Evolutionary conservation across 2,888 invertebrate genomes (phyloP), one percentile per base, ranked within the genome.

Genomic region (Pristionchus arcanus): DNA sequence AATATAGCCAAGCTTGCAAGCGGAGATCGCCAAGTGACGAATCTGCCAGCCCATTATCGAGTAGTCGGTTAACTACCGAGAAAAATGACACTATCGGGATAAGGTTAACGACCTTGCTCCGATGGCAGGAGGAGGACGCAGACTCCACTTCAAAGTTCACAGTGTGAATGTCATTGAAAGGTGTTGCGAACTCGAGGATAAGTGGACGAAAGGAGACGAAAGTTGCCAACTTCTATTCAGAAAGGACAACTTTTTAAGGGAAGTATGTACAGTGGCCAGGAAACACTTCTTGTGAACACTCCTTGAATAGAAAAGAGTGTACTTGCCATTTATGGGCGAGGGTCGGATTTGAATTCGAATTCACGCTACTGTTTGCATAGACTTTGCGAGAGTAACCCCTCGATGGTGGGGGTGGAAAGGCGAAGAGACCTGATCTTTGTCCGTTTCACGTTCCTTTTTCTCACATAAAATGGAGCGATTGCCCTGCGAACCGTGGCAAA

Each of bases 171-270:
- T 74, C 71, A 74, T 74, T 74, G 71, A 74, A 74, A 74, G 31
- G 28, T 34, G 71, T 77, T 42, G 77, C 49, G 77, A 77, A 77
- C 77, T 37, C 42, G 42, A 42, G 77, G 77, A 77, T 77, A 77
- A 77, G 77, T 77, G 42, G 77, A 77, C 42, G 31, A 31, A 34
- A 15, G 28, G 31, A 16, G 71, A 34, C 28, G 71, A 71, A 71
- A 19, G 71, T 71, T 71, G 34, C 71, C 71, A 71, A 71, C 28
- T 34, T 19, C 34, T 71, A 55, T 28, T 71, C 71, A 55, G 71
- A 71, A 71, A 71, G 71, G 28, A 19, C 71, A 28, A 71, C 71
- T 71, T 71, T 71, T 71, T 71, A 16, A 3, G 25, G n/a, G 5
- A 28, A 71, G 71, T 71, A 31, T 71, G 71, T 28, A 19, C 71